Conservation (phyloP, 2,888 invertebrate species). For the Pristionchus exspectatus region DNA sequence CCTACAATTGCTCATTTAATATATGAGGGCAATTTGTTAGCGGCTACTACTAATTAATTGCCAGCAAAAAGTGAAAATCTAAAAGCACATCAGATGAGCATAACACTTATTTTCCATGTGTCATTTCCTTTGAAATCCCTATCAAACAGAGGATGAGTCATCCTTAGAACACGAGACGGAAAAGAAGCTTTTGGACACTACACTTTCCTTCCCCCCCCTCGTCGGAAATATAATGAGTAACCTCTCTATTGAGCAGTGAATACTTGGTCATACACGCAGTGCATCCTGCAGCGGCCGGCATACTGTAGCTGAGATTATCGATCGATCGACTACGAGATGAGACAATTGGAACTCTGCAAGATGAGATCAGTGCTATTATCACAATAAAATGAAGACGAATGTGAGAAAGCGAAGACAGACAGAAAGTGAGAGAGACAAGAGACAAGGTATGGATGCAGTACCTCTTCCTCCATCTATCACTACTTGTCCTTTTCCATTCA, state of each 20-base stretch:
- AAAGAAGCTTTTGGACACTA: neutral
- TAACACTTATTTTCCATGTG: neutral
- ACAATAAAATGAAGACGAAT: neutral
- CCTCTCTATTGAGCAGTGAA: slow-evolving; percentile 66
- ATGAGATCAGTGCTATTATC: neutral
- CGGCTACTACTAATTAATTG: no score
- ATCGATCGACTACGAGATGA: slow-evolving; percentile 54
- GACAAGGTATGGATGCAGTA: neutral
- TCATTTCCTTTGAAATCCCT: neutral
- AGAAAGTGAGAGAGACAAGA: neutral
- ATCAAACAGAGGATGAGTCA: neutral
- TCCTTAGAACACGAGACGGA: slow-evolving; percentile 16
- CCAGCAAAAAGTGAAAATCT: neutral
- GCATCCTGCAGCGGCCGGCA: slow-evolving; percentile 67
- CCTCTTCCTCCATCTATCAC: slow-evolving; percentile 44
- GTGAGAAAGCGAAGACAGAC: neutral
- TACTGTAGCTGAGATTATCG: slow-evolving; percentile 54
- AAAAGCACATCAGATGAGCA: no score
- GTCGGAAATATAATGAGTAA: slow-evolving; percentile 21
- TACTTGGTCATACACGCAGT: slow-evolving; percentile 68
- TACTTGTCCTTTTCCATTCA: slow-evolving; percentile 40
- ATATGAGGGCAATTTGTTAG: neutral
- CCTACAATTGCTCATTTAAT: slow-evolving; percentile 57
- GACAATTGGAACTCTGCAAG: slow-evolving; percentile 12
- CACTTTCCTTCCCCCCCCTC: neutral